These are phyloP conservation scores for Apodemus agrarius DNA, from an alignment of 2,797 vertebrate genomes.

Conservation along the genomic window DNA sequence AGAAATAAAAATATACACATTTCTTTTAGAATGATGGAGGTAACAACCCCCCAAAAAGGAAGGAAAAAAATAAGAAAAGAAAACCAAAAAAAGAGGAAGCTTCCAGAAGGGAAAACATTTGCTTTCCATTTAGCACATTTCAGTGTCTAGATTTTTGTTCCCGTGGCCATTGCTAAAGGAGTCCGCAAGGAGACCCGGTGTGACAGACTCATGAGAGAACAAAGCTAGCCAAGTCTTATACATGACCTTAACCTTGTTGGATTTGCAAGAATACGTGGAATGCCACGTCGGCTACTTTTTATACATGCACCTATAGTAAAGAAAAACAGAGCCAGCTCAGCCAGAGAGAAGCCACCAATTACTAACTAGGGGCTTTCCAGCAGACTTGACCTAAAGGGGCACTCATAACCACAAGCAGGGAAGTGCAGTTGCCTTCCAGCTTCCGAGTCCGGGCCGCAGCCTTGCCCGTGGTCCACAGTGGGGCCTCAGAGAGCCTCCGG, in stretches of 20 bases:
- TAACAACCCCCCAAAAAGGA: background rate
- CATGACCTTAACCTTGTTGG: background rate
- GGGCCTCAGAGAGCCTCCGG: background rate
- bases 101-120: background rate
- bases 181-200: no score
- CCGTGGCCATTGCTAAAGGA: no score
- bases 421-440: background rate
- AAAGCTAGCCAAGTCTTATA: background rate
- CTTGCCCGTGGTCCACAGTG: background rate
- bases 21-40: background rate
- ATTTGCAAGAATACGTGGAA: background rate
- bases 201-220: background rate
- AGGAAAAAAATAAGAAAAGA: background rate
- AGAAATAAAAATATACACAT: slow-evolving; percentile 16
- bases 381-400: background rate
- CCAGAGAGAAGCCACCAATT: background rate
- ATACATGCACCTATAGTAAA: background rate
- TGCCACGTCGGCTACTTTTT: background rate
- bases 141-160: background rate
- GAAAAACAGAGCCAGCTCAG: background rate
- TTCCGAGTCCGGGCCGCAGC: background rate
- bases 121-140: background rate
- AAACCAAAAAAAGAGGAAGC: background rate
- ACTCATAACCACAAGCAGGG: background rate
- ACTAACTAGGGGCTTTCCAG: background rate